Base-by-base conservation (phyloP, 2,888 invertebrate genomes). In the Thymelicus acteon region DNA sequence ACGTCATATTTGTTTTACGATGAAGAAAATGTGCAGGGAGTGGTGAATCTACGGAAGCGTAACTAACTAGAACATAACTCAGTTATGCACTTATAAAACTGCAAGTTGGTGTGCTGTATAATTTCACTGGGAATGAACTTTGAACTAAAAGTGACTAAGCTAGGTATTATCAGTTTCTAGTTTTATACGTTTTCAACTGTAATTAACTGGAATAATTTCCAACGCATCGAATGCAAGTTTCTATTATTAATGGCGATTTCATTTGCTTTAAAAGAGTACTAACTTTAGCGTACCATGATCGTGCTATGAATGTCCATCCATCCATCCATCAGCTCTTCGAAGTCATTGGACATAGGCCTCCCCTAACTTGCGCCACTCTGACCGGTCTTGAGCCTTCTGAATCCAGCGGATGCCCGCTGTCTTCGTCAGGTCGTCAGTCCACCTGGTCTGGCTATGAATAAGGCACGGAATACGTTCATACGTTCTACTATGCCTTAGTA, bases 41-140 rank as follows among this genome's bases (percentile, higher is more conserved):
- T 48, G 47, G n/a, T 64, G 54, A 40, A 64, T 49, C 58, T 39
- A 54, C 49, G 58, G 58, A 40, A 70, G 69, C 58, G 69, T 60
- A 58, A 60, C 63, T 60, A 70, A 64, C 69, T 70, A 48, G 48
- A 31, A 58, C 49, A 58, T 58, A 70, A 70, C 69, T 64, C 58
- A 63, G 63, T 70, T 70, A 70, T 62, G 63, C 64, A 63, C 69
- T 70, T 58, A 58, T 64, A 70, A 70, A 70, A 70, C 49, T 63
- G 58, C 58, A 49, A 63, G 48, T 58, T 58, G 47, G 63, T 69
- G 63, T 57, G 48, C 39, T 31, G 48, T 69, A 48, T 49, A 69
- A 69, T 63, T 69, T 54, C 48, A 39, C 19, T 31, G 40, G 58
- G 57, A 69, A 24, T 12, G 5, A 15, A 31, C 54, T 69, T 63